Evolutionary conservation across 1,140 invertebrate species (phyloP).

Genomic region (Zaprionus africanus): DNA sequence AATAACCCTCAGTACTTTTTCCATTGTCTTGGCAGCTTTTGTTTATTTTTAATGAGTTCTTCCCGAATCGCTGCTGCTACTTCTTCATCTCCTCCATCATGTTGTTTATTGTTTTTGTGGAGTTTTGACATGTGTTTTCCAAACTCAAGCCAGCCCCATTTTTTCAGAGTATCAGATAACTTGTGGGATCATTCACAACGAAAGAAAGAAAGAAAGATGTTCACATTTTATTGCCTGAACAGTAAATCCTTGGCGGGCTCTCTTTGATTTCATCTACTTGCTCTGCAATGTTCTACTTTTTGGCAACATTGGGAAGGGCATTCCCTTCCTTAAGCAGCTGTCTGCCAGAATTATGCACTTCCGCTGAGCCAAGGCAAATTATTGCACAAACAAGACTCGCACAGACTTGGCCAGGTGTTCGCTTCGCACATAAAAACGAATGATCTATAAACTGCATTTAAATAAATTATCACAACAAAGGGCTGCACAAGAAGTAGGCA

Average conservation of each 20-base stretch:
- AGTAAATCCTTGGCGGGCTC: conserved; percentile 1
- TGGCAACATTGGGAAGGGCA: conserved; percentile 4
- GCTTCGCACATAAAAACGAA: conserved; percentile 12
- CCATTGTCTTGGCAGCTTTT: conserved; percentile 52
- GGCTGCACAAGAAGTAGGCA: not conserved
- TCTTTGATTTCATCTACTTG: conserved; percentile 25
- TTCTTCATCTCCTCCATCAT: conserved; percentile 8
- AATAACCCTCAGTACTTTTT: conserved; percentile 43
- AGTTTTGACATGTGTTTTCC: conserved; percentile 70
- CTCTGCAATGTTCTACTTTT: conserved; percentile 16
- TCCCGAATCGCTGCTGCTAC: conserved; percentile 50
- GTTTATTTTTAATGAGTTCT: conserved; percentile 72
- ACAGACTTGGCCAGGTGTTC: conserved; percentile 54
- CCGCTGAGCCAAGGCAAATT: conserved; percentile 54
- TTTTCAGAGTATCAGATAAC: conserved; percentile 25
- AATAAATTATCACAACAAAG: conserved; percentile 73
- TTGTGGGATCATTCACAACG: not conserved
- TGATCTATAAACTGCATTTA: conserved; percentile 72
- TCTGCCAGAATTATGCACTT: conserved; percentile 51
- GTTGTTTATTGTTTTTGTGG: conserved; percentile 49
- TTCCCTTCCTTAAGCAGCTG: conserved; percentile 28
- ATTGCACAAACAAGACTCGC: conserved; percentile 31
- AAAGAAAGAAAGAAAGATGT: not conserved
- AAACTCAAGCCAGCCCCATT: conserved; percentile 10
- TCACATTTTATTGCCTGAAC: not conserved